These are phyloP conservation scores for Falco concolor DNA, from an alignment of 2,797 vertebrate genomes.

Conservation along the genomic window DNA sequence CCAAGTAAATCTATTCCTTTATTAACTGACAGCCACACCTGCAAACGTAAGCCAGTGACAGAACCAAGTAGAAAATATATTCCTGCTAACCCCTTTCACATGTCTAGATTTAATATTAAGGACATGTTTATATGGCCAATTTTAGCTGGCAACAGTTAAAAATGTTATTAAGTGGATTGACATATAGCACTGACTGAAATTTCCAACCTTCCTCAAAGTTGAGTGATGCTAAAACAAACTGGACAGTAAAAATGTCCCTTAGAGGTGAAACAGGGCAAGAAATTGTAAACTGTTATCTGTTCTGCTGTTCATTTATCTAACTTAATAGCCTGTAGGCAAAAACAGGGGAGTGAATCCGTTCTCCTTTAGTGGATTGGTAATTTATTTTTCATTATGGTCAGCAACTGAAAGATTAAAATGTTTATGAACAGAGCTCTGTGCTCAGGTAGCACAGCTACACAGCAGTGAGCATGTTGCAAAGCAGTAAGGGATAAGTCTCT, in stretches of 20 bases:
- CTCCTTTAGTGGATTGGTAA: neutral
- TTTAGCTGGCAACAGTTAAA: neutral
- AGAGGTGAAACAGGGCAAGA: neutral
- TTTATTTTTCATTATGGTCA: neutral
- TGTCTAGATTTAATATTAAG: neutral
- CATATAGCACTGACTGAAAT: neutral
- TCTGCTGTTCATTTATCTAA: neutral
- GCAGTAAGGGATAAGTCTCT: neutral
- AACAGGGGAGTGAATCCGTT: neutral
- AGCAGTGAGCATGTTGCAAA: neutral
- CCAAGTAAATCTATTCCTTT: neutral
- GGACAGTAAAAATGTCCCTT: neutral
- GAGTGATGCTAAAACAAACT: neutral
- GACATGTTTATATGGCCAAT: neutral
- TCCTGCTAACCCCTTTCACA: neutral
- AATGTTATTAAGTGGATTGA: neutral
- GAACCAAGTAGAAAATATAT: neutral
- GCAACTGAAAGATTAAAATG: neutral
- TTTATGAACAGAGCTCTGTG: neutral
- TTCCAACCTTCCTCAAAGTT: neutral
- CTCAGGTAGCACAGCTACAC: neutral
- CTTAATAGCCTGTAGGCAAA: neutral
- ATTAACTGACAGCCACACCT: neutral
- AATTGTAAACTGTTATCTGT: neutral
- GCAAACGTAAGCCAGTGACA: neutral